phyloP scores from a whole-genome alignment of 2,888 invertebrate species.

The Hydrotaea cyrtoneurina region DNA sequence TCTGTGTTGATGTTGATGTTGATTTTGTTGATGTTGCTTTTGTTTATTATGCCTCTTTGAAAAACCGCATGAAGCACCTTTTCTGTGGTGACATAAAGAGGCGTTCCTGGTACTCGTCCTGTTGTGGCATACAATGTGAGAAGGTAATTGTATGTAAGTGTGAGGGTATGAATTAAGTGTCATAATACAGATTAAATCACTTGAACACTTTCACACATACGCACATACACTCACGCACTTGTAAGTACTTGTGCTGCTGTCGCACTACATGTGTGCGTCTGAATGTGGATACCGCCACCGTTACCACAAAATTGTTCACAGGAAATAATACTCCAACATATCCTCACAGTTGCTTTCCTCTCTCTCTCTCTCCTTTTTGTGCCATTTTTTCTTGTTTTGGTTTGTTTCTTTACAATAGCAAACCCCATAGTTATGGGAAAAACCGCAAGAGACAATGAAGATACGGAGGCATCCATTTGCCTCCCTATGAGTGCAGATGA shows the following conservation, averaged over 20 bases:
- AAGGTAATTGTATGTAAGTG: neutral
- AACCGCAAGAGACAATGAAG: constrained; percentile 11
- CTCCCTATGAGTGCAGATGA: neutral
- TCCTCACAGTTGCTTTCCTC: neutral
- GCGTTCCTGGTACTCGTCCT: neutral
- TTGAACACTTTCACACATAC: neutral
- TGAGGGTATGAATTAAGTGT: constrained; percentile 24
- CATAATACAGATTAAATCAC: constrained; percentile 51
- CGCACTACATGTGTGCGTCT: neutral
- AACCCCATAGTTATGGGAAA: neutral
- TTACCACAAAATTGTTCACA: neutral
- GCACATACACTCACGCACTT: neutral
- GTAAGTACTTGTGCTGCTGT: too few species aligned
- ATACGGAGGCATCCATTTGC: neutral
- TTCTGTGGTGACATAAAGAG: neutral
- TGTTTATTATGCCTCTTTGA: neutral
- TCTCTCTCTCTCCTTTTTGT: neutral
- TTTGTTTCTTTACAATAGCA: neutral
- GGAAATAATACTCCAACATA: neutral
- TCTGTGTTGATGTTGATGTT: too few species aligned
- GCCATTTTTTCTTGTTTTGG: neutral
- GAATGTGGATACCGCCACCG: neutral
- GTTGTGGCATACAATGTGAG: neutral
- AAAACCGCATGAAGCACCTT: neutral
- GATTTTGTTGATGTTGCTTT: neutral